These are phyloP conservation scores for Dolomedes plantarius DNA, from an alignment of 2,888 invertebrate species.

Conservation along the genomic window DNA sequence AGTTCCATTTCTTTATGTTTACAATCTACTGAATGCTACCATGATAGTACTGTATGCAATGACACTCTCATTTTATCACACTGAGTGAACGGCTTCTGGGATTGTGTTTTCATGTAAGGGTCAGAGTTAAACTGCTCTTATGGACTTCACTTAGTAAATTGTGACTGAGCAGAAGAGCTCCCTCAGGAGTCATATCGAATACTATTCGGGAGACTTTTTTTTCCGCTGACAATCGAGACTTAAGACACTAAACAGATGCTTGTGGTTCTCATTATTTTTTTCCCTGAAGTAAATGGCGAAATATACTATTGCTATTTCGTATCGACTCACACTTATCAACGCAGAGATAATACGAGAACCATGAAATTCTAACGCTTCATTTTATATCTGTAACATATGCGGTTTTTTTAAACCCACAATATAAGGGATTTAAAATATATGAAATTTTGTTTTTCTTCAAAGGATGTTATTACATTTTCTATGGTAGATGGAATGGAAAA, in stretches of 20 bases:
- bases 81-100: not conserved
- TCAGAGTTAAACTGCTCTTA: not conserved
- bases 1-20: not conserved
- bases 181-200: not conserved
- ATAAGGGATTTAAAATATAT: no score
- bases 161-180: not conserved
- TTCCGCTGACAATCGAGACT: not conserved
- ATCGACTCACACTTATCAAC: no score
- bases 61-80: not conserved
- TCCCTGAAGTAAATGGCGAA: no score
- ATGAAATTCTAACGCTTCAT: no score
- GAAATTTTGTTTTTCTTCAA: no score
- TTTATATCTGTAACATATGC: no score
- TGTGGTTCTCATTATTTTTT: not conserved
- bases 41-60: not conserved
- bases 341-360: no score
- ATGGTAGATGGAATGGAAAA: no score
- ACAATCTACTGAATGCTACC: not conserved
- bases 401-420: no score
- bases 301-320: no score
- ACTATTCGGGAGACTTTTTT: not conserved
- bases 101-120: not conserved
- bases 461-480: no score
- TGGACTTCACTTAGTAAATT: constrained; percentile 2
- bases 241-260: not conserved